Conservation (phyloP, 2,797 vertebrate species). For the Coluber constrictor region DNA sequence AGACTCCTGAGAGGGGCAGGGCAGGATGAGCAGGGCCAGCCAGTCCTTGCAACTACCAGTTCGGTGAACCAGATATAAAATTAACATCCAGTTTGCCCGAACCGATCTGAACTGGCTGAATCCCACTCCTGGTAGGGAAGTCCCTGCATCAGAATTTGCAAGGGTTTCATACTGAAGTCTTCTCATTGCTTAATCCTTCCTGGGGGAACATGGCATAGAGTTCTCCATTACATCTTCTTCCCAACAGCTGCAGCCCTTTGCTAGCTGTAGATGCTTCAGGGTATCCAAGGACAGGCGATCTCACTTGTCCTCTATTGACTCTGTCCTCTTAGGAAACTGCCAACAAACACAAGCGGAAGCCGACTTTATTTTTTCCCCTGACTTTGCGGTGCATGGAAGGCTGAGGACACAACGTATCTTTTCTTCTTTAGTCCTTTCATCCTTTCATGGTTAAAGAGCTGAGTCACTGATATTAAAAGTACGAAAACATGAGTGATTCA, state of each 20-base stretch:
- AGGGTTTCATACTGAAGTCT: neutral
- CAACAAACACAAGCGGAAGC: neutral
- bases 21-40: too few relatives aligned
- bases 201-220: neutral
- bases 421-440: neutral
- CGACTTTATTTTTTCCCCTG: neutral
- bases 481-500: neutral
- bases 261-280: constrained; percentile 23
- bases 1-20: too few relatives aligned
- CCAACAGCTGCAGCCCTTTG: constrained; percentile 3
- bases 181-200: neutral
- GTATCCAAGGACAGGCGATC: neutral
- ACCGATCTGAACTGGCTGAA: too few relatives aligned
- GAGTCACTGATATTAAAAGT: neutral
- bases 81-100: too few relatives aligned
- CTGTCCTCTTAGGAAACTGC: constrained; percentile 5
- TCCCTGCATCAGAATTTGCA: neutral
- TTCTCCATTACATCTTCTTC: neutral
- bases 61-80: too few relatives aligned
- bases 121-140: neutral
- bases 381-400: neutral
- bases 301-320: neutral
- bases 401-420: neutral
- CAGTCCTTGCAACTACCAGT: too few relatives aligned
- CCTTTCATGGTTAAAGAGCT: neutral